Evolutionary conservation across 2,888 invertebrate species (phyloP), one percentile per base, ranked within the genome.

Genomic region (Rapana venosa): DNA sequence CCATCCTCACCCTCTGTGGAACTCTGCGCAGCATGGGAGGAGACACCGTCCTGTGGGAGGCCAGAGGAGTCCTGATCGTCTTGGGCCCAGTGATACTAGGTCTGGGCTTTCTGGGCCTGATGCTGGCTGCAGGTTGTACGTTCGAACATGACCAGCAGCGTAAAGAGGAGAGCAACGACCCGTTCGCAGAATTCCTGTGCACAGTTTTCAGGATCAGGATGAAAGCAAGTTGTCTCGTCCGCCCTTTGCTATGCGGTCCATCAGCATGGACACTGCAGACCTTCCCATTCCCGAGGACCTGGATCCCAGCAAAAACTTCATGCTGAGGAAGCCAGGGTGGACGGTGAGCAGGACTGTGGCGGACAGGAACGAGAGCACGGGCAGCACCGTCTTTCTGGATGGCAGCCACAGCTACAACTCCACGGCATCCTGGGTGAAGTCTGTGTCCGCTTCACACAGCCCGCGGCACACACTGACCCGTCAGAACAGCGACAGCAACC

Each of bases 121-220:
- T 93, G 77, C 30, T 92, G 47, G 89, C 90, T 1, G 92, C 90
- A 0, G 93, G 87, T 17, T 91, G 85, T 79, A 90, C 91, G 15
- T 90, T 90, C 85, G 32, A 85, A 15, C 83, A 88, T 61, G 90
- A 91, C 74, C 88, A 91, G 74, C 74, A 0, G 30, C 6, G n/a
- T 13, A 47, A 47, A 47, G 77, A 79, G 17, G 17, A 13, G 35
- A 84, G 20, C 32, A 86, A 61, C 77, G 83, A 58, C 35, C 66
- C 74, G 35, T 61, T 26, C 26, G 13, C n/a, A 36, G 81, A 88
- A 47, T 79, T 90, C 74, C 58, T 90, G 77, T 91, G 47, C 85
- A 85, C 20, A 66, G 87, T 61, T 74, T 86, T 86, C 66, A 70
- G 81, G 66, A 32, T 8, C 84, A 84, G 13, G 20, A 13, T 30